Evolutionary conservation across 2,888 invertebrate genomes (phyloP), one percentile per base, ranked within the genome.

Genomic region (Mesopsocus fuscifrons): DNA sequence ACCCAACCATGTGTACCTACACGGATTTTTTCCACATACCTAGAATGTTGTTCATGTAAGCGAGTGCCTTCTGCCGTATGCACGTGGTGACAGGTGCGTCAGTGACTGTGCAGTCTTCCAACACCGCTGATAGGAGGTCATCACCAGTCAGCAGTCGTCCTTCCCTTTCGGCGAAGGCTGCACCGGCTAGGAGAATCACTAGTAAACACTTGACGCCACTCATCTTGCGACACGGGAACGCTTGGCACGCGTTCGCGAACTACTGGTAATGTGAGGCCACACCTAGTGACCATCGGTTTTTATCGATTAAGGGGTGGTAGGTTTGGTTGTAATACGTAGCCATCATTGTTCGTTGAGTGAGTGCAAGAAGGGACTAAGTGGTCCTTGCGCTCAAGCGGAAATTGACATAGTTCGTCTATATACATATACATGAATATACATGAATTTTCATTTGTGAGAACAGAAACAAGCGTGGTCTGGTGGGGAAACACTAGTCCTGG

Each of bases 31-130:
- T n/a, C 70, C 67, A 42, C 70, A 67, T 52, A 75, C 73, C 44
- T 69, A 67, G 45, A 64, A 62, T 30, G 74, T 64, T 52, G 59
- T 83, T 81, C 64, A 85, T 64, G 62, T 76, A 83, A 44, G 69
- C 71, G 22, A 85, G 65, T 53, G 83, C 77, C 63, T 80, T 77
- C 59, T 72, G 71, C 63, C 82, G 82, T 51, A 83, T 68, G 54
- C 83, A 84, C 38, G 68, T 65, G 57, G 73, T 70, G 59, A 80
- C 75, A 5, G 72, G 71, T 18, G 45, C 41, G 47, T 72, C 69
- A 40, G 69, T 68, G 51, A 67, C 67, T 56, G 76, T 71, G 65
- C 85, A 84, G 57, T 75, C 74, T 63, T 74, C 74, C 52, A 82
- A 66, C 53, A 77, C 74, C 55, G 72, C 69, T 45, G 74, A 68